Base-by-base conservation (phyloP, 1,140 invertebrate genomes). In the Drosophila funebris region DNA sequence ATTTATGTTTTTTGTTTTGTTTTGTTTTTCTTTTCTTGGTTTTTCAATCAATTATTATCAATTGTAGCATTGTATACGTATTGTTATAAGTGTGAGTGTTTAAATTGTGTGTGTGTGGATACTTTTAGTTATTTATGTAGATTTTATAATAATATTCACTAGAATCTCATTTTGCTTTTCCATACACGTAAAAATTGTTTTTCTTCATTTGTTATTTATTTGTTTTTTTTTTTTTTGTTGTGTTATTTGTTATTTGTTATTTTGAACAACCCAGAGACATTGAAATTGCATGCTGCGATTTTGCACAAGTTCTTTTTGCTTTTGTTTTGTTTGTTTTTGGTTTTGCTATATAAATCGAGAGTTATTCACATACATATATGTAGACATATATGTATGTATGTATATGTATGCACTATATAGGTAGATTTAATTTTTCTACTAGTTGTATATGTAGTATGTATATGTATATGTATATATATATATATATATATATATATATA, bases 161-260 rank as follows among this genome's bases (percentile, higher is more conserved):
- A 58, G 50, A 52, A 27, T 31, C 24, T 22, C 18, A 41, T 36
- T 58, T 66, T 71, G 70, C 70, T 72, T 66, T 61, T 71, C 36
- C 57, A 68, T 78, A 82, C 79, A 67, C 74, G 72, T 82, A 75
- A 82, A 82, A 82, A 64, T 73, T 33, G 31, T 73, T 43, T 36
- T 52, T 37, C n/a, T n/a, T n/a, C 37, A 36, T 37, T 33, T 56
- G 41, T 14, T n/a, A 2, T 16, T 18, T 61, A 39, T 31, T 36
- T 29, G 4, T 37, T 31, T 63, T 58, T 69, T 29, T 56, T 20
- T 48, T 46, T 54, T 46, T 64, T 43, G 20, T 39, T 70, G 36
- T 52, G 63, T 43, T 29, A 29, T 44, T 44, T 37, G 48, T 43
- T 22, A 58, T 53, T 20, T 13, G 5, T 24, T 22, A 58, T 53